Evolutionary conservation across 2,797 vertebrate genomes (phyloP).

Genomic region (Hipposideros larvatus): DNA sequence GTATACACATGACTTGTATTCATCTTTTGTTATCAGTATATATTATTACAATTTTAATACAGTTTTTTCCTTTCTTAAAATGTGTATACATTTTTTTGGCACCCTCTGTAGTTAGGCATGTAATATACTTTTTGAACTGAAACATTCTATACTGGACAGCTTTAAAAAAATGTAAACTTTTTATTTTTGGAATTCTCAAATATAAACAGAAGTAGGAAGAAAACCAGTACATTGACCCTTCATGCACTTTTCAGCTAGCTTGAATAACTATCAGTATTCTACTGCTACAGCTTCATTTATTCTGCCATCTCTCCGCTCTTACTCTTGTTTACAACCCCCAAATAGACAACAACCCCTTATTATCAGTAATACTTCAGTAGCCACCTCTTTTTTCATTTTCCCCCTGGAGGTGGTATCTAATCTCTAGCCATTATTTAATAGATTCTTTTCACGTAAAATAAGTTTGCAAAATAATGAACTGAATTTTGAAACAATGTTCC

Average conservation of each 20-base stretch:
- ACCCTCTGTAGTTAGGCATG: neutral
- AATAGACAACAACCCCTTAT: neutral
- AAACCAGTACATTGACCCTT: neutral
- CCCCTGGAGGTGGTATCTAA: neutral
- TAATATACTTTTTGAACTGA: neutral
- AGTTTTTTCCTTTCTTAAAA: too few relatives aligned
- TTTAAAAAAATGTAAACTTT: neutral
- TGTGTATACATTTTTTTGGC: too few relatives aligned
- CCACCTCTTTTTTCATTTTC: neutral
- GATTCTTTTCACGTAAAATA: neutral
- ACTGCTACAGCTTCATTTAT: neutral
- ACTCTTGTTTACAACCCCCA: neutral
- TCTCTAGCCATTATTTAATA: neutral
- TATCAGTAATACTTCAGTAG: neutral
- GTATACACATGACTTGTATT: too few relatives aligned
- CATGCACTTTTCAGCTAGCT: neutral
- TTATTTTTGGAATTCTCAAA: conserved; percentile 42
- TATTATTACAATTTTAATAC: too few relatives aligned
- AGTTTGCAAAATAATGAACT: neutral
- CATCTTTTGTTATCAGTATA: too few relatives aligned
- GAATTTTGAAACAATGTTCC: conserved; percentile 31
- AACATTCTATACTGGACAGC: neutral
- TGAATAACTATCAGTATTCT: neutral
- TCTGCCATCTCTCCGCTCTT: neutral
- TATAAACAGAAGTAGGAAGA: neutral